These are phyloP conservation scores for Sarcophaga bullata DNA, from an alignment of 1,140 invertebrate genomes.

Conservation along the genomic window DNA sequence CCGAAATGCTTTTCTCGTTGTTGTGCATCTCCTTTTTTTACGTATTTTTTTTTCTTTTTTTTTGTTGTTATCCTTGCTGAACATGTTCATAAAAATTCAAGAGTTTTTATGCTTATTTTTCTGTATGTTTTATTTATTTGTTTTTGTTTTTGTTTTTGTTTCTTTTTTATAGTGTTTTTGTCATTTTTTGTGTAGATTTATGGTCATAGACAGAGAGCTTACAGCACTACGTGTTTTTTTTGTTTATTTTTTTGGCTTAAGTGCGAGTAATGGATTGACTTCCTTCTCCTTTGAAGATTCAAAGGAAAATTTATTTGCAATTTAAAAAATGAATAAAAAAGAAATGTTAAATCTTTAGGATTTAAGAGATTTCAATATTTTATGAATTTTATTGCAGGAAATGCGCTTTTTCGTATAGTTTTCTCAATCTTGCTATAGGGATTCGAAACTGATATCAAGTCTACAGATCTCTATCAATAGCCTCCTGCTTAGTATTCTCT, in stretches of 20 bases:
- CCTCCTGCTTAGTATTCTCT: too few relatives aligned
- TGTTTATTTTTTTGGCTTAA: not conserved
- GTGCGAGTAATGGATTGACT: slow-evolving; percentile 38
- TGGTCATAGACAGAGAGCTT: not conserved
- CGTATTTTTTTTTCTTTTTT: not conserved
- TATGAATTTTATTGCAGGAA: too few relatives aligned
- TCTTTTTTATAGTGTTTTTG: slow-evolving; percentile 20
- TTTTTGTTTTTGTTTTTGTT: too few relatives aligned
- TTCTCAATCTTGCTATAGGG: too few relatives aligned
- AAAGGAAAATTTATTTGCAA: not conserved
- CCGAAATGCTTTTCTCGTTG: not conserved
- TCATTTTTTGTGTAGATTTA: slow-evolving; percentile 26
- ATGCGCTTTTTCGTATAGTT: too few relatives aligned
- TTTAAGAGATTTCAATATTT: too few relatives aligned
- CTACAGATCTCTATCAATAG: too few relatives aligned
- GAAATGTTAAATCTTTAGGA: too few relatives aligned
- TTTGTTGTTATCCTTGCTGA: not conserved
- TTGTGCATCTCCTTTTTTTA: not conserved
- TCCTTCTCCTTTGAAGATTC: slow-evolving; percentile 4
- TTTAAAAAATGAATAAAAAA: too few relatives aligned
- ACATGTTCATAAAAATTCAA: slow-evolving; percentile 38
- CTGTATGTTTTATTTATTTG: not conserved
- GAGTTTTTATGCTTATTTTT: slow-evolving; percentile 18
- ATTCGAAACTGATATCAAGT: too few relatives aligned
- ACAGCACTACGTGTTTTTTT: not conserved